Evolutionary conservation across 1,140 invertebrate genomes (phyloP).

Genomic region (Bilobella aurantiaca): DNA sequence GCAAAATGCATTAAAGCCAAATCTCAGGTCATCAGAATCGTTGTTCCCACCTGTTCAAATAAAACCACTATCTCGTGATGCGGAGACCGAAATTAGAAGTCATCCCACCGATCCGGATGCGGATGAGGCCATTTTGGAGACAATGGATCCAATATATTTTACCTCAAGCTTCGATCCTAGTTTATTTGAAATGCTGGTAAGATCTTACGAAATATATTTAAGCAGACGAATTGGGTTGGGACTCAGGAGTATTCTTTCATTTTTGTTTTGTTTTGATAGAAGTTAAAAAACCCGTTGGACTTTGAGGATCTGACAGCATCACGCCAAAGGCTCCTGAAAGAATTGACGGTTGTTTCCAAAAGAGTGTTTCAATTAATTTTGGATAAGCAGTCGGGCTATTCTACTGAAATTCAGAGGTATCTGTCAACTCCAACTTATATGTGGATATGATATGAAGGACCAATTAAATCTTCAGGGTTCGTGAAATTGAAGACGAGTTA

Average conservation of each 20-base stretch:
- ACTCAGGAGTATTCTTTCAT: too few relatives aligned
- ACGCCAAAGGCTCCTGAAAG: constrained; percentile 55
- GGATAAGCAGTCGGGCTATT: constrained; percentile 74
- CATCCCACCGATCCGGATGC: constrained; percentile 44
- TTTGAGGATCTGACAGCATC: constrained; percentile 56
- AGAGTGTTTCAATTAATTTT: constrained; percentile 82
- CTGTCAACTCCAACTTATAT: neutral
- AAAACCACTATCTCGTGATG: constrained; percentile 29
- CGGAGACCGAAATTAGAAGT: constrained; percentile 30
- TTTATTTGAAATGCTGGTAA: constrained; percentile 49
- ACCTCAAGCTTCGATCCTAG: constrained; percentile 53
- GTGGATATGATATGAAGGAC: neutral
- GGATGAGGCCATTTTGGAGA: constrained; percentile 63
- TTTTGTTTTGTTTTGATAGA: constrained; percentile 41
- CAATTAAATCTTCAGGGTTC: constrained; percentile 47
- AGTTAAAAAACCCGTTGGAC: constrained; percentile 53
- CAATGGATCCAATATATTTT: constrained; percentile 59
- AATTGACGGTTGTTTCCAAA: constrained; percentile 76
- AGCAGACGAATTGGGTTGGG: too few relatives aligned
- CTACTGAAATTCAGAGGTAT: constrained; percentile 60
- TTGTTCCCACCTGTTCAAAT: constrained; percentile 27
- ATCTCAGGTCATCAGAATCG: neutral
- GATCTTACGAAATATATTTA: too few relatives aligned
- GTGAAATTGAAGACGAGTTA: constrained; percentile 62
- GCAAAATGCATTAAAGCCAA: constrained; percentile 27